Evolutionary conservation across 2,113 vertebrate species (phyloP), one percentile per base, ranked within the genome.

Genomic region (Crypturellus undulatus): DNA sequence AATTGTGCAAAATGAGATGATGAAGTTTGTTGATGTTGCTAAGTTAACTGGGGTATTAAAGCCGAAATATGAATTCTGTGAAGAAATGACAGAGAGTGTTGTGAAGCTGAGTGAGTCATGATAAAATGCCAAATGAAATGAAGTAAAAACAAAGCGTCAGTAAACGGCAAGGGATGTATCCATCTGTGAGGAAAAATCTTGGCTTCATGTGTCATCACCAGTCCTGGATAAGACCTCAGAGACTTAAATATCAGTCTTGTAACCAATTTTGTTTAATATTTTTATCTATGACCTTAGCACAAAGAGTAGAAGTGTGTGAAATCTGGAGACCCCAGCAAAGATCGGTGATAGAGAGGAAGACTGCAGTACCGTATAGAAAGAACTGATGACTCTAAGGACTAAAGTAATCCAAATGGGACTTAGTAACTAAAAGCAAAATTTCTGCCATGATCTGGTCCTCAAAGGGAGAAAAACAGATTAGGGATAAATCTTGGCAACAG

Each of bases 101-200:
- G 10, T 1, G 6, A 62, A 88, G 77, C 34, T 42, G 76, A 86
- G 14, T 64, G 68, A 75, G 51, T 45, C 32, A 77, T 28, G 89
- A 85, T 65, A 62, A 85, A 91, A 59, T 4, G 30, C 64, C 25
- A 68, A 62, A 71, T 84, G 32, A 90, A 95, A 76, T 93, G 79
- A 89, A 88, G 20, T 71, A 92, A 59, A 71, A n/a, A 56, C 15
- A 42, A 92, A 90, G 85, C 0, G 5, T 8, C 90, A 77, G 73
- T 87, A 93, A 94, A 96, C 58, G 43, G 58, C 60, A 92, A 92
- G 77, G 92, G 91, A 78, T 43, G 43, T 16, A 32, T 28, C 6
- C 16, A 30, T 32, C 6, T 36, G n/a, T 20, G n/a, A 36, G 36
- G 59, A 22, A 62, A 24, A 36, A 62, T 21, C 54, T 4, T 90